Conservation (phyloP, 2,113 vertebrate genomes). For the Gracilinanus agilis region DNA sequence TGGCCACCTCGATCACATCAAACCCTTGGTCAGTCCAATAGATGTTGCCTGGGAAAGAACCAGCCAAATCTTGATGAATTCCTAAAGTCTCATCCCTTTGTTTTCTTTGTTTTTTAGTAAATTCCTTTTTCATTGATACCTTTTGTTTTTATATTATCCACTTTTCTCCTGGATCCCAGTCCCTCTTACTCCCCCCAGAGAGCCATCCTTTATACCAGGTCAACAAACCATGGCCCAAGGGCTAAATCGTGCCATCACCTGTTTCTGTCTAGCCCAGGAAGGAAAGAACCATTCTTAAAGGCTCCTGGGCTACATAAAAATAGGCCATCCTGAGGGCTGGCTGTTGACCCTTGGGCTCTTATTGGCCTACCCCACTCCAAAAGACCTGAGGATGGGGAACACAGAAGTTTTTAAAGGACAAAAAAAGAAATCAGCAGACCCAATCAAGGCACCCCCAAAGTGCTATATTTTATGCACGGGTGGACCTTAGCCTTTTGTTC, state of each 20-base stretch:
- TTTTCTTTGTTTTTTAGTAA: neutral
- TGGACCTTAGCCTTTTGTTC: neutral
- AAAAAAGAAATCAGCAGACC: neutral
- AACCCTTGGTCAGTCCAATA: conserved; percentile 99
- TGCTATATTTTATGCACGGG: neutral
- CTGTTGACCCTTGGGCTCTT: neutral
- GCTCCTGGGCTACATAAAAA: neutral
- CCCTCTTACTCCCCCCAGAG: neutral
- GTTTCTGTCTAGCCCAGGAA: neutral
- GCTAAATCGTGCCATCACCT: neutral
- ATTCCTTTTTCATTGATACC: neutral
- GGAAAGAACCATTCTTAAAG: neutral
- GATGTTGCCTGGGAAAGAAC: conserved; percentile 92
- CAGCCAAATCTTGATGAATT: neutral
- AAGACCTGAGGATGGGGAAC: no score
- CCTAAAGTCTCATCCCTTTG: neutral
- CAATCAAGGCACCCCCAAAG: neutral
- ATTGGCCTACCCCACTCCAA: neutral
- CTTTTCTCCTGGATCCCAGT: neutral
- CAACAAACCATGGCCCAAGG: neutral
- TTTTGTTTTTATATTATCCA: neutral
- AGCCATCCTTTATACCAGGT: neutral
- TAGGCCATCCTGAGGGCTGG: neutral
- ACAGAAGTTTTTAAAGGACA: neutral
- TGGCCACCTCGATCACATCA: conserved; percentile 97